Evolutionary conservation across 2,113 vertebrate genomes (phyloP), one percentile per base, ranked within the genome.

Genomic region (Brienomyrus longianalis): DNA sequence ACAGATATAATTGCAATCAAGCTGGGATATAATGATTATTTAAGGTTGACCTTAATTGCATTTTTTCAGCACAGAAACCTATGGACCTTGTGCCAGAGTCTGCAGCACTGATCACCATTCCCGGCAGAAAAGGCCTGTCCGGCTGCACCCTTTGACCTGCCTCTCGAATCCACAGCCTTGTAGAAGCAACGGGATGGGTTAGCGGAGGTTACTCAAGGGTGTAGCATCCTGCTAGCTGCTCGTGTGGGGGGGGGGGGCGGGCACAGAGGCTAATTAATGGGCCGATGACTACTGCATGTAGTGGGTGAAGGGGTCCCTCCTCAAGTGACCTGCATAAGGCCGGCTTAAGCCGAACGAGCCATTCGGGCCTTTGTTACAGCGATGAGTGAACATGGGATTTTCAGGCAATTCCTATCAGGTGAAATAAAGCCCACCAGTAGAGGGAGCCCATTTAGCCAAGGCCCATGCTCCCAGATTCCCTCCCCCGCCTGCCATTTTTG

Each of bases 1-100:
- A 90, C 93, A 92, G 95, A 94, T 95, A 94, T 91, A 93, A 93
- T 93, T 95, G 92, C 94, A 93, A 94, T 94, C 93, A 92, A 93
- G 92, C 91, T 88, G 89, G 3, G 90, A 91, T 90, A 88, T 93
- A 93, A 94, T 93, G 90, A 93, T 94, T 93, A 92, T 95, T 95
- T 95, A 94, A 92, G 91, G 92, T 90, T 90, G 92, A 90, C 92
- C 52, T 2, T 48, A 50, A 31, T 50, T 88, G 43, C 10, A 15
- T 88, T 88, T 9, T n/a, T 27, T 88, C 43, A 31, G 21, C 21
- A 47, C 17, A 59, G 50, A 54, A 27, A 27, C 17, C 50, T 35
- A 5, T 90, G 92, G 47, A 51, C 45, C 92, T 91, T 94, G 92
- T 91, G 93, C 93, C 91, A 91, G 91, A 92, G 90, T 45, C 0